Conservation (phyloP, 2,888 invertebrate genomes). For the Rotaria magnacalcarata region DNA sequence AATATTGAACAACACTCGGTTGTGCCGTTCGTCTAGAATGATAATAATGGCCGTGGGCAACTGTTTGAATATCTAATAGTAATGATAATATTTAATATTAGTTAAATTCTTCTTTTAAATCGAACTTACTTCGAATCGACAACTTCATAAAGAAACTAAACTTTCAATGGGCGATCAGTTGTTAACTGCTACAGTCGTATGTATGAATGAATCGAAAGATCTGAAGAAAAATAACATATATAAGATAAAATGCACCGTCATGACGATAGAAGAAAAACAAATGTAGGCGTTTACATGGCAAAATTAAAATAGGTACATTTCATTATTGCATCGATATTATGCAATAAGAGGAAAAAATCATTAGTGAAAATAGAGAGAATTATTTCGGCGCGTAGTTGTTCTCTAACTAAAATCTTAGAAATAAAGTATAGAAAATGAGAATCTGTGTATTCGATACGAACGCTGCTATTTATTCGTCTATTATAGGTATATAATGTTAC, state of each 20-base stretch:
- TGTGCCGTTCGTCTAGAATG: background rate
- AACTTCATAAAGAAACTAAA: conserved; percentile 37
- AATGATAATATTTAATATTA: too few relatives aligned
- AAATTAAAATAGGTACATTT: background rate
- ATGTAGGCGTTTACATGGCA: background rate
- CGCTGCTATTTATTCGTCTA: background rate
- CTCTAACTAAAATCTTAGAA: background rate
- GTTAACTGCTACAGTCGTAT: background rate
- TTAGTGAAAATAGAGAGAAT: too few relatives aligned
- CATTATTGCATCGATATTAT: background rate
- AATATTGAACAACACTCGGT: background rate
- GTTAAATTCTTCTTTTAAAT: too few relatives aligned
- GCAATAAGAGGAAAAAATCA: background rate
- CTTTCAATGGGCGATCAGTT: conserved; percentile 11
- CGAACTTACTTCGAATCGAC: conserved; percentile 13
- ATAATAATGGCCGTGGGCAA: conserved; percentile 23
- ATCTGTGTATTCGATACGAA: too few relatives aligned
- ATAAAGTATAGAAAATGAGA: too few relatives aligned
- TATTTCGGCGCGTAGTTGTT: background rate
- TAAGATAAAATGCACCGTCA: too few relatives aligned
- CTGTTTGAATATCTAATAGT: conserved; percentile 10
- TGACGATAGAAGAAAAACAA: background rate
- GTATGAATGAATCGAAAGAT: background rate
- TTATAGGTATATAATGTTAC: background rate
- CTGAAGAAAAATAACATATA: background rate